Evolutionary conservation across 2,888 invertebrate genomes (phyloP), one percentile per base, ranked within the genome.

Genomic region (Isoperla grammatica): DNA sequence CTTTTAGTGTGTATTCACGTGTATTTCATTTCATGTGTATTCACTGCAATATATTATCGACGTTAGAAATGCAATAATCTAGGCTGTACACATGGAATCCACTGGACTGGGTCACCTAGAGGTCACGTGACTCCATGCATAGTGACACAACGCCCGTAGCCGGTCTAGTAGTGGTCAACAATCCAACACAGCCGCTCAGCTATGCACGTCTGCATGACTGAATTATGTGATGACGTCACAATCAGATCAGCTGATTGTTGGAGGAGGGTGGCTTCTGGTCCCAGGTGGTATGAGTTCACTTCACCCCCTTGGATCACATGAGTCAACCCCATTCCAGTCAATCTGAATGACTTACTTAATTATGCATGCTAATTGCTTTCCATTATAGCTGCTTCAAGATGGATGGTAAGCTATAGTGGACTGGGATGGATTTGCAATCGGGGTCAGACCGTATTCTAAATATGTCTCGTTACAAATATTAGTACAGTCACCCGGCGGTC

Each of bases 221-320:
- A 63, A 72, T n/a, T n/a, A n/a, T n/a, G n/a, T n/a, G 71, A 71
- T 68, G 67, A 70, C 70, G 72, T 74, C 73, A 73, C 73, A 72
- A 71, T 71, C 69, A 70, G 71, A n/a, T 68, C 68, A 68, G 67
- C 67, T 70, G 70, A 69, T 69, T 48, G 29, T 29, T 23, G n/a
- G n/a, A 48, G 35, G 49, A 29, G 46, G 9, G 13, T 3, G 35
- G 29, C 49, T n/a, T 29, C 48, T 19, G 56, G 48, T 46, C 56
- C 56, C 60, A 48, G 45, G 56, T 54, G 60, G 48, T 20, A 8
- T 22, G 42, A 39, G 58, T 49, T 48, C 58, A 35, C 49, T 42
- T 8, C 29, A 29, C 29, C 29, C 29, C 19, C 43, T 53, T 53
- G 53, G 61, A 35, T 53, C 57, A 46, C 46, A 57, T 60, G 60